Percentiles rank a stretch among this genome's conserved stretches.
Conservation (phyloP, 2,888 invertebrate species). For the Catotricha subobsoleta region DNA sequence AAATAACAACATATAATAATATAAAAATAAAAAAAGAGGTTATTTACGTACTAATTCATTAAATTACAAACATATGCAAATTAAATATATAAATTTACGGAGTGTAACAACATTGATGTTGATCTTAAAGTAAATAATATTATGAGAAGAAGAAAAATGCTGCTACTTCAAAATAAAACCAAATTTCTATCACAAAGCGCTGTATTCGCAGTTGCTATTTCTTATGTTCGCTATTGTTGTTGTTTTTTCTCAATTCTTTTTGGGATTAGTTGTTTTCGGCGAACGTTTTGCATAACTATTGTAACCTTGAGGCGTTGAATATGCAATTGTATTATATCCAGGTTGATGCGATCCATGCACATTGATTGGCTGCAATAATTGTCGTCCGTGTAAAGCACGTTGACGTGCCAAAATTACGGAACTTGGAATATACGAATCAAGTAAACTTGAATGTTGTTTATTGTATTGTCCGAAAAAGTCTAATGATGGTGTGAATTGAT, state of each 20-base stretch:
- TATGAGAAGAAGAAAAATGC: too few species aligned
- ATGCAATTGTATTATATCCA: conserved; percentile 19
- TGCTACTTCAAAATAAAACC: too few species aligned
- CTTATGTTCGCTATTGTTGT: neutral
- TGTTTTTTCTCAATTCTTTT: neutral
- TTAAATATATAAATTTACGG: too few species aligned
- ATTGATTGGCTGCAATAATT: conserved; percentile 8
- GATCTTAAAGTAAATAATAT: too few species aligned
- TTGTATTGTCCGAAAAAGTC: conserved; percentile 15
- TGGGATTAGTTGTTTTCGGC: neutral
- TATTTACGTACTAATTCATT: too few species aligned
- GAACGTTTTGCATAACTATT: conserved; percentile 11
- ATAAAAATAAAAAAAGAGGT: too few species aligned
- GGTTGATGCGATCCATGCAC: conserved; percentile 7
- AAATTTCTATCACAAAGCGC: too few species aligned
- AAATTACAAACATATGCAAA: too few species aligned
- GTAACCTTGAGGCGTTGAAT: conserved; percentile 17
- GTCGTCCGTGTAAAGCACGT: conserved; percentile 4
- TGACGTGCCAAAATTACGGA: conserved; percentile 25
- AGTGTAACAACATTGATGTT: too few species aligned
- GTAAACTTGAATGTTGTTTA: conserved; percentile 34
- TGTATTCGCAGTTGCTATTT: too few species aligned
- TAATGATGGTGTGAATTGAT: conserved; percentile 5
- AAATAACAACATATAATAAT: too few species aligned
- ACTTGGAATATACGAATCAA: conserved; percentile 43